These are phyloP conservation scores for Caenorhabditis sp. DNA, from an alignment of 2,888 invertebrate genomes.

Conservation along the genomic window DNA sequence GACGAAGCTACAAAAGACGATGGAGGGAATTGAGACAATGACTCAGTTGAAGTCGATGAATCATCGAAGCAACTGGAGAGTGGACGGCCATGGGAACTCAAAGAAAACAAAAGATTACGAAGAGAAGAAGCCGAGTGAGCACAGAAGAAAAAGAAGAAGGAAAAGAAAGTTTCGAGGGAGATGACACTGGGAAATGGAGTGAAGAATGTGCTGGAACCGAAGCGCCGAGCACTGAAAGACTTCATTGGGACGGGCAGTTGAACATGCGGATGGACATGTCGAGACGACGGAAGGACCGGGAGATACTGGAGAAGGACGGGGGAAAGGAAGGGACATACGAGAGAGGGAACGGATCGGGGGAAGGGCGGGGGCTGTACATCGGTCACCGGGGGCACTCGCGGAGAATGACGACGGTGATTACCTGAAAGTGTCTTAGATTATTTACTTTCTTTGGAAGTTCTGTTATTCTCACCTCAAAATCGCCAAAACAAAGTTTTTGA, in stretches of 20 bases:
- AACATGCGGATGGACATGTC: conserved; percentile 19
- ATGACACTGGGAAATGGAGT: conserved; percentile 12
- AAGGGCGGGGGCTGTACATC: conserved; percentile 49
- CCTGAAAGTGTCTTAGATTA: conserved; percentile 39
- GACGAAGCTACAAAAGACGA: conserved; percentile 10
- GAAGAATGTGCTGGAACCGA: conserved; percentile 19
- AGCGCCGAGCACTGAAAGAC: conserved; percentile 36
- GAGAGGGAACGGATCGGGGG: neutral
- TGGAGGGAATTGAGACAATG: too few species aligned
- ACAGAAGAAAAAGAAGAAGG: neutral
- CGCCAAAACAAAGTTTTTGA: conserved; percentile 43
- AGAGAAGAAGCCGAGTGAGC: too few species aligned
- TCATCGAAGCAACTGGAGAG: too few species aligned
- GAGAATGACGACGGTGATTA: conserved; percentile 54
- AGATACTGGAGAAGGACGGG: conserved; percentile 12
- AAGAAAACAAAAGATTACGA: conserved; percentile 1
- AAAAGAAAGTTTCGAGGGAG: neutral
- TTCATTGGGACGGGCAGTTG: conserved; percentile 30
- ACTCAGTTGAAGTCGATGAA: too few species aligned
- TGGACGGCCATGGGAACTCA: too few species aligned
- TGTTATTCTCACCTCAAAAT: conserved; percentile 30
- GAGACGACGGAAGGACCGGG: conserved; percentile 35
- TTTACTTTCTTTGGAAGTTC: too few species aligned
- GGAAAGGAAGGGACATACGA: conserved; percentile 29
- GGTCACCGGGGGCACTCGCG: conserved; percentile 56